These are phyloP conservation scores for Pemphigus obesinymphae DNA, from an alignment of 1,140 invertebrate species.

Conservation along the genomic window DNA sequence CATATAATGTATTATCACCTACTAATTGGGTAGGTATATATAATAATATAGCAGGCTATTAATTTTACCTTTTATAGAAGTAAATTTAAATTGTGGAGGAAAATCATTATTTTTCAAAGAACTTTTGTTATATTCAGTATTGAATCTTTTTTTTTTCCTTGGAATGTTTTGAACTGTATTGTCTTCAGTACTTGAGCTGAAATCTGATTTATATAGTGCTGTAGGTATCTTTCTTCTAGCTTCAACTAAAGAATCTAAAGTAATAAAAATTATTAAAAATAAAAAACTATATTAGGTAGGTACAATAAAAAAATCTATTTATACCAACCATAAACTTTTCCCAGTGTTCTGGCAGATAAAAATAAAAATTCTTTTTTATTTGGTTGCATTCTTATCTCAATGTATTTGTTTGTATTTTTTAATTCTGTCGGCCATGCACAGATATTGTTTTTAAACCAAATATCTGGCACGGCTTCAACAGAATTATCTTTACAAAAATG, in stretches of 20 bases:
- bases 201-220: not conserved
- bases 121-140: not conserved
- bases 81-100: not conserved
- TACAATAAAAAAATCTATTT: not conserved
- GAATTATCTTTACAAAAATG: not conserved
- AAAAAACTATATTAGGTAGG: not conserved
- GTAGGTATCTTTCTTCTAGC: not conserved
- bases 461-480: not conserved
- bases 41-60: not conserved
- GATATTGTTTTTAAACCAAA: not conserved
- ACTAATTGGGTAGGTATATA: too few relatives aligned
- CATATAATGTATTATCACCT: not conserved
- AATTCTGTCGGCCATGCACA: not conserved
- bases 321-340: not conserved
- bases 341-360: not conserved
- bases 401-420: conserved; percentile 21
- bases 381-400: conserved; percentile 16
- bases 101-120: not conserved
- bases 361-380: conserved; percentile 24
- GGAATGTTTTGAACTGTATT: not conserved
- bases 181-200: not conserved
- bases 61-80: not conserved
- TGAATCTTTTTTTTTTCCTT: not conserved
- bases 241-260: not conserved
- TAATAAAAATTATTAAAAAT: not conserved